A percentile compares a stretch with the other conserved stretches of the same genome.
These are phyloP conservation scores for Euthynnus affinis DNA, from an alignment of 2,797 vertebrate species.

Conservation along the genomic window DNA sequence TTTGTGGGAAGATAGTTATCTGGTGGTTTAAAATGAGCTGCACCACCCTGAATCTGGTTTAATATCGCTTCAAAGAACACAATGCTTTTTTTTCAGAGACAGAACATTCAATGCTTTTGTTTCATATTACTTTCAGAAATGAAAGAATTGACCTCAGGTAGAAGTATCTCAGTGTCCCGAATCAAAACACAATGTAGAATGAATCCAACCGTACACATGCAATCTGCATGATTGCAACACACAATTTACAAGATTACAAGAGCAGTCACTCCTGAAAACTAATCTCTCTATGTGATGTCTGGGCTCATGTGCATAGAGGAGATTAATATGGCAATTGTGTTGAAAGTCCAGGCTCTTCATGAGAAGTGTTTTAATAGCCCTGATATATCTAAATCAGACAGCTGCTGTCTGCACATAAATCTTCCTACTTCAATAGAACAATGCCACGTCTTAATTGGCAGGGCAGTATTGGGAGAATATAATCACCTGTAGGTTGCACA, in stretches of 20 bases:
- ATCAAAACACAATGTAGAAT: conserved; percentile 21
- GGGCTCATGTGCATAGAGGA: conserved; percentile 47
- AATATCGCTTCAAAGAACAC: conserved; percentile 13
- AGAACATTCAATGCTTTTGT: conserved; percentile 34
- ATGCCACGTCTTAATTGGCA: conserved; percentile 70
- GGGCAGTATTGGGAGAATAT: conserved; percentile 47
- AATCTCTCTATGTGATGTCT: conserved; percentile 58
- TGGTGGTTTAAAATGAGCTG: conserved; percentile 4
- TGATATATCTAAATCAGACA: conserved; percentile 81
- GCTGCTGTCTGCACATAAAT: conserved; percentile 77
- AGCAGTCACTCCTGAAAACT: conserved; percentile 33
- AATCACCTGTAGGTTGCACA: conserved; percentile 58
- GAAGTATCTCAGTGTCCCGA: neutral
- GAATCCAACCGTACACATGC: conserved; percentile 15
- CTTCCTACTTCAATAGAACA: conserved; percentile 61
- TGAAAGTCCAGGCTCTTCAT: conserved; percentile 72
- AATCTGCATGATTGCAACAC: conserved; percentile 61
- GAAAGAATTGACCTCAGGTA: conserved; percentile 36
- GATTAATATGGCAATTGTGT: conserved; percentile 76
- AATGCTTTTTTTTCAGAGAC: neutral
- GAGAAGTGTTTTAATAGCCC: conserved; percentile 79
- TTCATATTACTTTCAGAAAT: conserved; percentile 54
- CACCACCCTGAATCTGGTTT: conserved; percentile 11
- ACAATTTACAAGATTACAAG: conserved; percentile 60
- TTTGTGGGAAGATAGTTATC: conserved; percentile 17